Base-by-base conservation (phyloP, 2,113 vertebrate species). In the Corythaixoides concolor region DNA sequence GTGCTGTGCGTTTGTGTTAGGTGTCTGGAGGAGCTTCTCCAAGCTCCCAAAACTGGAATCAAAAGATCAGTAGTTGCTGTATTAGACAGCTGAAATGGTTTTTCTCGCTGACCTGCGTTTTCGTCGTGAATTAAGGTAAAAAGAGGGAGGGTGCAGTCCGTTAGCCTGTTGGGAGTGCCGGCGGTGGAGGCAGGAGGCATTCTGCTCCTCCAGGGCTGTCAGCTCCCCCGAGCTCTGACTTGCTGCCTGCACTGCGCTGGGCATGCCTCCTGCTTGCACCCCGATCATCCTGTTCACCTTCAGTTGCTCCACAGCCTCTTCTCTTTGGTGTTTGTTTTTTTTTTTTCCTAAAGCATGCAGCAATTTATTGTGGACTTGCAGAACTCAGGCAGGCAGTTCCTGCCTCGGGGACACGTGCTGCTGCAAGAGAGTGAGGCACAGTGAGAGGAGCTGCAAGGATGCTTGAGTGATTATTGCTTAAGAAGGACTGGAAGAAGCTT, bases 401-500 rank as follows among this genome's bases (percentile, higher is more conserved):
- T 55, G 45, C 28, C n/a, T 67, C 0, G 1, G 49, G 39, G 39
- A 13, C 0, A 0, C 0, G 1, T 39, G 74, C 53, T 50, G 35
- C 21, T 68, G 37, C 13, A 73, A 78, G 45, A 11, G 18, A 78
- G 33, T 30, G 21, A 66, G 8, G 60, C 53, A 53, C 21, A 33
- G 8, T 8, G 6, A 85, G 37, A 58, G 43, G 19, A 66, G 49
- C 72, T 50, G 23, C 53, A 14, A 78, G 41, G 72, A 62, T 56
- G 12, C 35, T 78, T 33, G 22, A 62, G 17, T n/a, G 49, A 37
- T 60, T 79, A 27, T 77, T 82, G 37, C 45, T 55, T 67, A 50
- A 43, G 43, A 58, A 58, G 59, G 17, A 49, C 37, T 79, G 60
- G 24, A 52, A 18, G 53, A 50, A 88, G 28, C 47, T 59, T 14